Percentiles rank a stretch among this genome's conserved stretches.
phyloP scores from a whole-genome alignment of 2,797 vertebrate genomes.

The Saxicola maurus region DNA sequence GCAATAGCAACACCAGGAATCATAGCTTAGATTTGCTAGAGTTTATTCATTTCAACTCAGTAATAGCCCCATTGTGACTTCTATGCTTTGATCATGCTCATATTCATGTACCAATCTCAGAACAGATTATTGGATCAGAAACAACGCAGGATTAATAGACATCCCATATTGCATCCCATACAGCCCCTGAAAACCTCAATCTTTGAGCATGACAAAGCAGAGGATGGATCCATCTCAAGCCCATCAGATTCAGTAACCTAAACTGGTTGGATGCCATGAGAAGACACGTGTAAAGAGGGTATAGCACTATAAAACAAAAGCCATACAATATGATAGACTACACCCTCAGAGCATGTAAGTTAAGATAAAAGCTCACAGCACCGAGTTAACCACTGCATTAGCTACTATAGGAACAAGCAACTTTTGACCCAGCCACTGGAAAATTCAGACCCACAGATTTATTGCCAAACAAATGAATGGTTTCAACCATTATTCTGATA shows the following conservation, averaged over 20 bases:
- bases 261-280: not conserved
- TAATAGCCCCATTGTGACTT: not conserved
- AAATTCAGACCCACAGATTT: not conserved
- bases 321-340: not conserved
- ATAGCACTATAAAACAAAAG: not conserved
- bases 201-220: not conserved
- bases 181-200: not conserved
- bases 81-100: not conserved
- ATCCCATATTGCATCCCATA: not conserved
- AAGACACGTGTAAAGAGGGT: not conserved
- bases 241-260: not conserved
- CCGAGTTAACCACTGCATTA: not conserved
- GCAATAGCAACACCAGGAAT: not conserved
- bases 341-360: not conserved
- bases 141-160: not conserved
- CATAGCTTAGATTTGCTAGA: not conserved
- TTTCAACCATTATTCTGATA: not conserved
- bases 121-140: not conserved
- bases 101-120: not conserved
- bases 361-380: not conserved
- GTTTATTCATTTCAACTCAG: not conserved
- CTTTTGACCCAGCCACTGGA: not conserved
- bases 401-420: not conserved
- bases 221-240: not conserved
- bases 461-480: not conserved